Percentiles rank a stretch among this genome's conserved stretches.
phyloP scores from a whole-genome alignment of 1,140 invertebrate genomes.

The Lepidurus couesii region DNA sequence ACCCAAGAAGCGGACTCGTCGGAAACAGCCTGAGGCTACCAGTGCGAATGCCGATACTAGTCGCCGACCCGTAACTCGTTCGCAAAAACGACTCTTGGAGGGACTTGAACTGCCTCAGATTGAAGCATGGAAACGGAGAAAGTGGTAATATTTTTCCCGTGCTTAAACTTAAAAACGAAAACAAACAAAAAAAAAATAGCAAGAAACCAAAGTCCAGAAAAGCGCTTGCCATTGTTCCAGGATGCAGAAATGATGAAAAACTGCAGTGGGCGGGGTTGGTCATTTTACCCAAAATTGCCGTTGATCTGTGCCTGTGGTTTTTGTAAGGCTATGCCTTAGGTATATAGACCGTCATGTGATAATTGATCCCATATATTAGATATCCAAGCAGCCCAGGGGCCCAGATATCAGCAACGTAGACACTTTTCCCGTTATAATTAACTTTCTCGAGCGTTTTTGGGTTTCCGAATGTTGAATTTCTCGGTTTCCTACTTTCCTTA shows the following conservation, averaged over 20 bases:
- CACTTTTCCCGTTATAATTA: too few species aligned
- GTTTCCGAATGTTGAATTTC: not conserved
- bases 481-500: not conserved
- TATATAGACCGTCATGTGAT: slow-evolving; percentile 15
- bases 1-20: not conserved
- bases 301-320: slow-evolving; percentile 21
- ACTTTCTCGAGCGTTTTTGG: not conserved
- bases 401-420: slow-evolving; percentile 3
- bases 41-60: slow-evolving; percentile 18
- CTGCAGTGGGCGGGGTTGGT: not conserved
- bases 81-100: slow-evolving; percentile 4
- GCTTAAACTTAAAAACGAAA: not conserved
- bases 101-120: not conserved
- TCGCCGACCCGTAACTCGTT: slow-evolving; percentile 13
- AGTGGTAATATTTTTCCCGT: not conserved
- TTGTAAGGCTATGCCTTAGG: slow-evolving; percentile 21
- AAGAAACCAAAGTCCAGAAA: slow-evolving; percentile 10
- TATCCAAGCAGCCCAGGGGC: slow-evolving; percentile 9
- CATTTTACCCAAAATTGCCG: not conserved
- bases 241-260: not conserved
- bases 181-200: not conserved
- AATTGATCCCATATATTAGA: slow-evolving; percentile 19
- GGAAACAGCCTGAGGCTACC: slow-evolving; percentile 3
- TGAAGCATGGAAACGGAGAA: slow-evolving; percentile 1
- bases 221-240: slow-evolving; percentile 5